Base-by-base conservation (phyloP, 1,140 invertebrate species). In the Temnothorax longispinosus region DNA sequence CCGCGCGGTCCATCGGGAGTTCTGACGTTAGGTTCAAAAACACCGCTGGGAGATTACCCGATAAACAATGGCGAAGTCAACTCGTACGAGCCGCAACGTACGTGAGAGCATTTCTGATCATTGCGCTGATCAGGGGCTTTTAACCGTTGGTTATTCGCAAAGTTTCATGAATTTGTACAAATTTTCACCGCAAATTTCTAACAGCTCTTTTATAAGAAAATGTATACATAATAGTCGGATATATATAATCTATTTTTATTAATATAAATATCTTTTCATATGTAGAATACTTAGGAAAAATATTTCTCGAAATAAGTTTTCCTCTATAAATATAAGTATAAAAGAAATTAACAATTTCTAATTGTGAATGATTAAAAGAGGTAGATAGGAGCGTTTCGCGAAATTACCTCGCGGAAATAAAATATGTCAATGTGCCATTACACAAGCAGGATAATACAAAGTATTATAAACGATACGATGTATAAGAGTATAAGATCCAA, bases 31-130 rank as follows among this genome's bases (percentile, higher is more conserved):
- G 76, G 75, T 56, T 78, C 84, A 67, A 74, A 27, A 74, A 86
- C 64, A n/a, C 84, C 75, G 21, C 50, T 80, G 76, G 76, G 84
- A 86, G 76, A 81, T 58, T 27, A 38, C 13, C 27, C 50, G 64
- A 81, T 81, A 86, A 86, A 86, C 76, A 86, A 77, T 64, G 52
- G 21, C 10, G 27, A 32, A 69, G 76, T 77, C 60, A n/a, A 78
- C 50, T 27, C 15, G 56, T 72, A 72, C 65, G 18, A 74, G 54
- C 38, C 15, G 50, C 35, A 6, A 15, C 21, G 38, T 69, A 56
- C 41, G 65, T 44, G 69, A 84, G 67, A 74, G 7, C 8, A 84
- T 84, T 67, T 13, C 27, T 41, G 38, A 47, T 35, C 67, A 27
- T 35, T 11, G 11, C 41, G 11, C 18, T 35, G 38, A 54, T 2